A percentile compares a stretch with the other conserved stretches of the same genome.
These are phyloP conservation scores for Cheilosia grossa DNA, from an alignment of 2,888 invertebrate species.

Conservation along the genomic window DNA sequence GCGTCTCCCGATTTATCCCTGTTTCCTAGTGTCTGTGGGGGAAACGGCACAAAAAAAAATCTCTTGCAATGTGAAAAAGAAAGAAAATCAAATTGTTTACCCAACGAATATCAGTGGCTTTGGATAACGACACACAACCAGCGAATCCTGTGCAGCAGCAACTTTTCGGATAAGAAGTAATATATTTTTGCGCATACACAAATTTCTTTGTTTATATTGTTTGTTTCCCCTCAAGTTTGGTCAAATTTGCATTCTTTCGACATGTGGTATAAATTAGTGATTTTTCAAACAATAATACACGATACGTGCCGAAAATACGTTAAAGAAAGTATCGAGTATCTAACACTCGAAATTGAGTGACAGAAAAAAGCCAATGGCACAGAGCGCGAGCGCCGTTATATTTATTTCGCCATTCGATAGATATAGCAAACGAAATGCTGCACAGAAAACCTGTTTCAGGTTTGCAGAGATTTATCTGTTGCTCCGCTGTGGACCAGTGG, in stretches of 20 bases:
- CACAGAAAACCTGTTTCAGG: slow-evolving; percentile 60
- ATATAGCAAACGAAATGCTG: background rate
- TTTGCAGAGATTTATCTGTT: slow-evolving; percentile 48
- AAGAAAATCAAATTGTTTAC: slow-evolving; percentile 32
- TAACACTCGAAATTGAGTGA: slow-evolving; percentile 29
- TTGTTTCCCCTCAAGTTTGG: slow-evolving; percentile 32
- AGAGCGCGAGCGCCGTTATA: slow-evolving; percentile 49
- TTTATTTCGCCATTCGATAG: background rate
- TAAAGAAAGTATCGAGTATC: slow-evolving; percentile 42
- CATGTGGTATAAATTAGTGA: slow-evolving; percentile 37
- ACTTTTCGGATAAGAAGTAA: slow-evolving; percentile 56
- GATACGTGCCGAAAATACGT: slow-evolving; percentile 8
- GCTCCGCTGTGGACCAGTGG: background rate
- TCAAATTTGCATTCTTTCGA: slow-evolving; percentile 64
- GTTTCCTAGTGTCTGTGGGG: slow-evolving; percentile 5
- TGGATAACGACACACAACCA: slow-evolving; percentile 50
- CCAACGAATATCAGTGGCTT: slow-evolving; percentile 21
- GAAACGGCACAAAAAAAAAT: slow-evolving; percentile 32
- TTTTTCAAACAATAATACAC: background rate
- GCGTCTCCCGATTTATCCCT: slow-evolving; percentile 23
- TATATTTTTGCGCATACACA: background rate
- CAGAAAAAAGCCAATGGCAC: slow-evolving; percentile 6
- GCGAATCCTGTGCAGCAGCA: slow-evolving; percentile 30
- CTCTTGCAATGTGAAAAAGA: slow-evolving; percentile 58
- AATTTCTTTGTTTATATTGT: background rate